Evolutionary conservation across 2,888 invertebrate species (phyloP).

Genomic region (Acheta domesticus): DNA sequence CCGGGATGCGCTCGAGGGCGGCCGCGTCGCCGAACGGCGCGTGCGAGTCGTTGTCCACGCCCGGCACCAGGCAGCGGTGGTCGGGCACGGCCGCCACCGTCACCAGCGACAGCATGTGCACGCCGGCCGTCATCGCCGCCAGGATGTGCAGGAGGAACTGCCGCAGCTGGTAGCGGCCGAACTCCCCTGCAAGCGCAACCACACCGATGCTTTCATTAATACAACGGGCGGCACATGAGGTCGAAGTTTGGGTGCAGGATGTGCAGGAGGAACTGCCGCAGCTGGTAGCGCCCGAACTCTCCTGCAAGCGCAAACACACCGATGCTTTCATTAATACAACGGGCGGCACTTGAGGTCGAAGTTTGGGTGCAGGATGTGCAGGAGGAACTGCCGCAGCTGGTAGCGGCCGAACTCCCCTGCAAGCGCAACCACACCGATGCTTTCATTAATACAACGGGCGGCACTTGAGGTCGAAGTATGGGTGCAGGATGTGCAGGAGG

Average conservation of each 20-base stretch:
- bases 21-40: slow-evolving; percentile 43
- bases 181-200: slow-evolving; percentile 64
- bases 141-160: slow-evolving; percentile 75
- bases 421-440: slow-evolving; percentile 42
- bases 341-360: too few species aligned
- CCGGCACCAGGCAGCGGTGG: slow-evolving; percentile 60
- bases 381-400: slow-evolving; percentile 71
- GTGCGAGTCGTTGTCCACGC: slow-evolving; percentile 54
- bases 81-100: slow-evolving; percentile 78
- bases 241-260: too few species aligned
- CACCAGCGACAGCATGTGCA: slow-evolving; percentile 77
- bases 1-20: slow-evolving; percentile 57
- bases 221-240: too few species aligned
- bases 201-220: slow-evolving; percentile 22
- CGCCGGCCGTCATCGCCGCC: slow-evolving; percentile 72
- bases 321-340: too few species aligned
- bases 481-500: too few species aligned
- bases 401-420: slow-evolving; percentile 79
- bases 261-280: too few species aligned
- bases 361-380: slow-evolving; percentile 73
- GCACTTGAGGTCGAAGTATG: too few species aligned
- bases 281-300: too few species aligned
- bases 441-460: too few species aligned
- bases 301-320: too few species aligned
- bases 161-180: slow-evolving; percentile 75